These are phyloP conservation scores for Oryzias woworae DNA, from an alignment of 2,113 vertebrate species.

Conservation along the genomic window DNA sequence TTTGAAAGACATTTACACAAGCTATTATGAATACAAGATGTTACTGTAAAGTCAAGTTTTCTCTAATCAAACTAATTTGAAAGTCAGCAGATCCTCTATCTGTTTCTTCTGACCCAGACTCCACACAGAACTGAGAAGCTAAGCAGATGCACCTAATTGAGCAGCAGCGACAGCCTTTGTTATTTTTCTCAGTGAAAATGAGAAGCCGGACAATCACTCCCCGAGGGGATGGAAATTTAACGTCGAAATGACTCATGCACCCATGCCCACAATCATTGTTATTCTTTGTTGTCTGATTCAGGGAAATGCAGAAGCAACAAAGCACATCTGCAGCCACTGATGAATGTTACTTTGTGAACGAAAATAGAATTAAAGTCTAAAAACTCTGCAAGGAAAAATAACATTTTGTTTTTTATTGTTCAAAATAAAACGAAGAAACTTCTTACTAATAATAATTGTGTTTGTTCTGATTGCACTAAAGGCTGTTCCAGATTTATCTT, in stretches of 20 bases:
- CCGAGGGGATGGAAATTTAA: slow-evolving; percentile 54
- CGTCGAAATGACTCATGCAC: slow-evolving; percentile 52
- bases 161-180: slow-evolving; percentile 30
- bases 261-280: slow-evolving; percentile 42
- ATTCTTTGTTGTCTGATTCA: slow-evolving; percentile 41
- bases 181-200: slow-evolving; percentile 52
- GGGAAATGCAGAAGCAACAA: slow-evolving; percentile 41
- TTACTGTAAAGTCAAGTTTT: slow-evolving; percentile 55
- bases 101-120: slow-evolving; percentile 31
- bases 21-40: slow-evolving; percentile 37
- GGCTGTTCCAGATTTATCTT: slow-evolving; percentile 41
- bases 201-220: slow-evolving; percentile 48
- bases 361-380: slow-evolving; percentile 17
- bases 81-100: slow-evolving; percentile 60
- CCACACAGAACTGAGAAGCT: slow-evolving; percentile 58
- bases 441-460: not conserved
- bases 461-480: slow-evolving; percentile 2
- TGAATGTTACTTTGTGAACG: slow-evolving; percentile 39
- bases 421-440: slow-evolving; percentile 14
- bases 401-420: slow-evolving; percentile 33
- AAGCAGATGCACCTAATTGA: slow-evolving; percentile 57
- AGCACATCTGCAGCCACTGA: slow-evolving; percentile 32
- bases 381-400: slow-evolving; percentile 36
- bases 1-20: slow-evolving; percentile 22
- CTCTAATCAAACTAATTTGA: slow-evolving; percentile 58